Evolutionary conservation across 2,888 invertebrate species (phyloP).

Genomic region (Neoascia interrupta): DNA sequence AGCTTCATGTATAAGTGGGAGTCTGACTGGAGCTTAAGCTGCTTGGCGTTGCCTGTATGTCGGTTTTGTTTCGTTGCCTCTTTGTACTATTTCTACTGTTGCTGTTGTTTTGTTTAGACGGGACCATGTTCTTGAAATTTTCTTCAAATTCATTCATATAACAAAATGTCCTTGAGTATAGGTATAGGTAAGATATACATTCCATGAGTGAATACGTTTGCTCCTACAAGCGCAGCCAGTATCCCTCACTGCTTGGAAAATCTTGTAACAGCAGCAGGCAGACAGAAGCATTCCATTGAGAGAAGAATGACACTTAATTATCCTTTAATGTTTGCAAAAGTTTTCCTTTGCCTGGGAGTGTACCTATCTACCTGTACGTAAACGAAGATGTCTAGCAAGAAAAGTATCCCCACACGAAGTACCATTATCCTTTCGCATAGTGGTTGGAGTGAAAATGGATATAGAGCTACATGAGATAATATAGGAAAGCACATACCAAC

Average conservation of each 20-base stretch:
- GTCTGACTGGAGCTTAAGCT: constrained; percentile 17
- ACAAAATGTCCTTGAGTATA: constrained; percentile 49
- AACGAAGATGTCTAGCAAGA: background rate
- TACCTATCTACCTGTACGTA: background rate
- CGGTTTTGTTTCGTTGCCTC: constrained; percentile 24
- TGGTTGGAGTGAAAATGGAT: too few relatives aligned
- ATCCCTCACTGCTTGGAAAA: too few relatives aligned
- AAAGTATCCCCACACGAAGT: constrained; percentile 15
- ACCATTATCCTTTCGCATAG: constrained; percentile 45
- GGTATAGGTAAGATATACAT: too few relatives aligned
- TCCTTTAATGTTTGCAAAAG: constrained; percentile 50
- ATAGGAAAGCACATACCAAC: constrained; percentile 4
- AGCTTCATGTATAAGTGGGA: background rate
- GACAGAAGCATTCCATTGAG: constrained; percentile 8
- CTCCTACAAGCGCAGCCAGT: too few relatives aligned
- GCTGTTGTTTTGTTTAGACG: constrained; percentile 12
- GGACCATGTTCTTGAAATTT: constrained; percentile 21
- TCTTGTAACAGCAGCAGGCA: constrained; percentile 8
- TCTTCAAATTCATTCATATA: too few relatives aligned
- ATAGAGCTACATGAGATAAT: too few relatives aligned
- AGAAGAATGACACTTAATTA: constrained; percentile 58
- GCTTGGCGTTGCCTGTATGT: background rate
- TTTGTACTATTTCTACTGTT: too few relatives aligned
- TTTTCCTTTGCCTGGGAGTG: constrained; percentile 8
- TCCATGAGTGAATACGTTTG: too few relatives aligned